These are phyloP conservation scores for Thecophora atra DNA, from an alignment of 2,888 invertebrate genomes.

Conservation along the genomic window DNA sequence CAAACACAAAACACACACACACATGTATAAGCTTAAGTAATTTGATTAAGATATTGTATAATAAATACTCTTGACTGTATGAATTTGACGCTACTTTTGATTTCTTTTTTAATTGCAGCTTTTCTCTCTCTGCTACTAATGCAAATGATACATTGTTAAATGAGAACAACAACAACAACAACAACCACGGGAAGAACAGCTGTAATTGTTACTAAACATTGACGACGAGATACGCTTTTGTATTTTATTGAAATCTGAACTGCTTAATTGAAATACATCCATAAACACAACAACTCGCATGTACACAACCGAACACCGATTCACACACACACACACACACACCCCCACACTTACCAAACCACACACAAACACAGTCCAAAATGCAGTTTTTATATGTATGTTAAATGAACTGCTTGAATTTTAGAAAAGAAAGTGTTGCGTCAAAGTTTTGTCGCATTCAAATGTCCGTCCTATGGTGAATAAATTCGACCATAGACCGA, in stretches of 20 bases:
- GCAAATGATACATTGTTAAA: slow-evolving; percentile 55
- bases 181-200: slow-evolving; percentile 46
- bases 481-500: slow-evolving; percentile 44
- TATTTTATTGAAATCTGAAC: slow-evolving; percentile 35
- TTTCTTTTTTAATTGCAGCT: slow-evolving; percentile 53
- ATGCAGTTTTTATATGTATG: slow-evolving; percentile 28
- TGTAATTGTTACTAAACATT: slow-evolving; percentile 48
- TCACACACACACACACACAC: slow-evolving; percentile 12
- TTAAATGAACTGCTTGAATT: slow-evolving; percentile 32
- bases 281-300: no score
- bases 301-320: background rate
- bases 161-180: slow-evolving; percentile 43
- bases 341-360: no score
- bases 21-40: no score
- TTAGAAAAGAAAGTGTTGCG: slow-evolving; percentile 21
- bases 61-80: no score
- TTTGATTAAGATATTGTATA: no score
- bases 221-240: slow-evolving; percentile 31
- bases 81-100: background rate
- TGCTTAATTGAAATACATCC: slow-evolving; percentile 20
- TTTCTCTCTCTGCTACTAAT: slow-evolving; percentile 55
- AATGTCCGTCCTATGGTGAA: slow-evolving; percentile 12
- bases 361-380: slow-evolving; percentile 9
- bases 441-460: slow-evolving; percentile 7
- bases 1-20: no score